Evolutionary conservation across 2,888 invertebrate species (phyloP).

Genomic region (Megastigmus dorsalis): DNA sequence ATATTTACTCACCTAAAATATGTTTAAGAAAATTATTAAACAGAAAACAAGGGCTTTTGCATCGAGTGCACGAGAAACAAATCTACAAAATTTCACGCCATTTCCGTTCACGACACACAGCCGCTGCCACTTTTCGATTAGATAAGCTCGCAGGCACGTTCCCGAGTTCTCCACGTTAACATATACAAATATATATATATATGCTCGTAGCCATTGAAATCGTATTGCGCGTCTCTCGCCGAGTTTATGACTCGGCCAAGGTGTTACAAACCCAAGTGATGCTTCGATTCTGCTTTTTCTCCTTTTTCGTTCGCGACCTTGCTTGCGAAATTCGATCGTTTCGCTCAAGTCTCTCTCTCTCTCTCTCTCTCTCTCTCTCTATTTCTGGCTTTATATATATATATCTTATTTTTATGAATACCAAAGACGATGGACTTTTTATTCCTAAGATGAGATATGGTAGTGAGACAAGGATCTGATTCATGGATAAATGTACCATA

Average conservation of each 20-base stretch:
- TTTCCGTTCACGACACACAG: slow-evolving; percentile 64
- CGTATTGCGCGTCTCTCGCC: background rate
- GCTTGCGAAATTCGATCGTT: background rate
- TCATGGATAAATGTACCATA: too few species aligned
- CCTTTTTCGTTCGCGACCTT: slow-evolving; percentile 1
- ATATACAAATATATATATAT: background rate
- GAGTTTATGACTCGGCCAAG: slow-evolving; percentile 13
- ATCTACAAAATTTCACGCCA: slow-evolving; percentile 61
- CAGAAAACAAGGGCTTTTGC: background rate
- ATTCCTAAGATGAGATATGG: background rate
- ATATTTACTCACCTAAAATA: too few species aligned
- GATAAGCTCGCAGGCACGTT: slow-evolving; percentile 59
- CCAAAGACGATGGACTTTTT: background rate
- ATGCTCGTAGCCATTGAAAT: background rate
- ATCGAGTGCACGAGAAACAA: slow-evolving; percentile 60
- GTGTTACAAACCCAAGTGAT: background rate
- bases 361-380: too few species aligned
- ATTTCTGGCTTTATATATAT: too few species aligned
- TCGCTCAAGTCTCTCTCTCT: background rate
- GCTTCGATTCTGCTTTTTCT: background rate
- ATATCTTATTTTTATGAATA: background rate
- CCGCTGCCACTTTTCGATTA: slow-evolving; percentile 65
- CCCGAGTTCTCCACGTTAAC: background rate
- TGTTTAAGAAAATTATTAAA: too few species aligned
- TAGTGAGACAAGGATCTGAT: background rate